Percentiles rank a stretch among this genome's conserved stretches.
Evolutionary conservation across 2,888 invertebrate species (phyloP).

Genomic region (Cephonodes hylas): DNA sequence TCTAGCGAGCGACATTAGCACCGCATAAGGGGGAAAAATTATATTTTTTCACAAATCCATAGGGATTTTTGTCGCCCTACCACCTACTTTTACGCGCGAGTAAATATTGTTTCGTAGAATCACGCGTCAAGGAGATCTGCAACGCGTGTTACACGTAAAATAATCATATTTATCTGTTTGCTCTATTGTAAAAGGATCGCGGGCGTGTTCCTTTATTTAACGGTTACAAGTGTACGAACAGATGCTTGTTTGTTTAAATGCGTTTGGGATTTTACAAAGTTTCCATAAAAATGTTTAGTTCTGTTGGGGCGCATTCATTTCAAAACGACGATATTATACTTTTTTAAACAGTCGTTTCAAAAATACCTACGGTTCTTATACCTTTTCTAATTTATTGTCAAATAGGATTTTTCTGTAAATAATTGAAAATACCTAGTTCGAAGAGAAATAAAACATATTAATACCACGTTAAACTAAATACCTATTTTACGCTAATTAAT

Average conservation of each 20-base stretch:
- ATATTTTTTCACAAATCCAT: conserved; percentile 20
- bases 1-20: conserved; percentile 34
- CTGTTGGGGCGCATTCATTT: no score
- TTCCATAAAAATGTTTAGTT: no score
- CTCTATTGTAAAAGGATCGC: conserved; percentile 13
- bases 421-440: no score
- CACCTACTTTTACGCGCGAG: conserved; percentile 19
- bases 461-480: no score
- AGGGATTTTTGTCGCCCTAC: conserved; percentile 25
- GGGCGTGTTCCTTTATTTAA: background rate
- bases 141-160: background rate
- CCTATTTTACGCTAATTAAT: no score
- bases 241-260: background rate
- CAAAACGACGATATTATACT: no score
- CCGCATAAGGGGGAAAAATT: conserved; percentile 29
- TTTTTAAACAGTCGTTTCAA: no score
- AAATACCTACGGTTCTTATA: no score
- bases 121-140: background rate
- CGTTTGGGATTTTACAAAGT: no score
- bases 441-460: no score
- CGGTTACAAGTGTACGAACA: background rate
- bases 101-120: conserved; percentile 21
- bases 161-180: background rate
- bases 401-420: no score
- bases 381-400: no score